Conservation (phyloP, 2,113 vertebrate species). For the Scopus umbretta region DNA sequence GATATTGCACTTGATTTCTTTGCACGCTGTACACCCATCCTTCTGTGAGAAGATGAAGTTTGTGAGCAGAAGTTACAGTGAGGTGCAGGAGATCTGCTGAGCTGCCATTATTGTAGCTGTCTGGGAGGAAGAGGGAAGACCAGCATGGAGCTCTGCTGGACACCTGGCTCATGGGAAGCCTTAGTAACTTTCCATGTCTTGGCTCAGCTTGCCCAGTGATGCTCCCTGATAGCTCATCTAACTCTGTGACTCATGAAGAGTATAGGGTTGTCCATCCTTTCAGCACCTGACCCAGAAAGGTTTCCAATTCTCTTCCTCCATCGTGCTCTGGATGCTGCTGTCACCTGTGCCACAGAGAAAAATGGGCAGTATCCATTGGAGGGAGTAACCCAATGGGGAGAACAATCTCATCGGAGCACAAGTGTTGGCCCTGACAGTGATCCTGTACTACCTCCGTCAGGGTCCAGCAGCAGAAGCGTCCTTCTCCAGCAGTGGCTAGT, state of each 20-base stretch:
- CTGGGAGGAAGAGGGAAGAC: constrained; percentile 13
- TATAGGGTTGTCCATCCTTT: neutral
- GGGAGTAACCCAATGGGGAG: neutral
- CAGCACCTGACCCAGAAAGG: neutral
- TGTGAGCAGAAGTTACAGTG: neutral
- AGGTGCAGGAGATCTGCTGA: constrained; percentile 23
- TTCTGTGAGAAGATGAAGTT: constrained; percentile 12
- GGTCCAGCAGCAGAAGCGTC: constrained; percentile 33
- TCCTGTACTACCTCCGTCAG: constrained; percentile 40
- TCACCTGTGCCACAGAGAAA: neutral
- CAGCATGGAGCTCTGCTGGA: neutral
- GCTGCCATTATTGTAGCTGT: neutral
- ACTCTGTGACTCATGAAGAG: neutral
- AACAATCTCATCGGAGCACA: neutral
- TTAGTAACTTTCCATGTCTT: constrained; percentile 30
- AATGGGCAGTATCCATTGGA: neutral
- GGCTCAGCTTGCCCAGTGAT: neutral
- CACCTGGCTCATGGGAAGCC: constrained; percentile 18
- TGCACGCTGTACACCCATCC: neutral
- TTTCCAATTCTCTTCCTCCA: neutral
- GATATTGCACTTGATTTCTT: neutral
- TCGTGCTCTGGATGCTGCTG: constrained; percentile 6
- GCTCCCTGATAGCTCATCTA: neutral
- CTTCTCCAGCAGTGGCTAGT: constrained; percentile 36
- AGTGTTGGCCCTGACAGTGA: constrained; percentile 26